These are phyloP conservation scores for Brachionus angularis DNA, from an alignment of 1,140 invertebrate genomes.

Conservation along the genomic window DNA sequence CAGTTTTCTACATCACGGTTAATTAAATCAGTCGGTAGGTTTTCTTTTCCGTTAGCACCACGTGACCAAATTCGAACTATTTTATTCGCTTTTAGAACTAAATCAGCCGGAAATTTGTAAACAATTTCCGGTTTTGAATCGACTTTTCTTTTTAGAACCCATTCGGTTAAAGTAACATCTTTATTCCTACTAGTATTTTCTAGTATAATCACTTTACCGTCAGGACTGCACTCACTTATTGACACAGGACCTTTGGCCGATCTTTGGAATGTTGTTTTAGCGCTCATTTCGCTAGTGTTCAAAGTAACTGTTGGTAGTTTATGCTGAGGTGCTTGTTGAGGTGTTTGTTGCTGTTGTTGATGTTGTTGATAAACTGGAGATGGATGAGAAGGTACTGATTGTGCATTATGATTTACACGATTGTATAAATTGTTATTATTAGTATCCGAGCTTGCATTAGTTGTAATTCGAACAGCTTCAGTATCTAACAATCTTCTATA, in stretches of 20 bases:
- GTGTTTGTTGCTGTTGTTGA: background rate
- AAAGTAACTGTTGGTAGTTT: background rate
- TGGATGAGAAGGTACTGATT: background rate
- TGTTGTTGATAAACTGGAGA: background rate
- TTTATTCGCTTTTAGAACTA: constrained; percentile 2
- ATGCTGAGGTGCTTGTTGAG: background rate
- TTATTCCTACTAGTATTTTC: constrained; percentile 57
- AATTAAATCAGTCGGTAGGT: constrained; percentile 41
- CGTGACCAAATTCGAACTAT: constrained; percentile 43
- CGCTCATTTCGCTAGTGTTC: constrained; percentile 49
- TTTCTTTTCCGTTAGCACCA: constrained; percentile 32
- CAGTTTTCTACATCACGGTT: constrained; percentile 46
- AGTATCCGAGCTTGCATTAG: background rate
- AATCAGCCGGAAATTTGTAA: constrained; percentile 22
- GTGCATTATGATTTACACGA: too few relatives aligned
- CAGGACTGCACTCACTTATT: constrained; percentile 59
- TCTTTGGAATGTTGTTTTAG: constrained; percentile 61
- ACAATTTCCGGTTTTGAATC: constrained; percentile 24
- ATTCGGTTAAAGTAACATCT: constrained; percentile 46
- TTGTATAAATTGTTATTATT: too few relatives aligned
- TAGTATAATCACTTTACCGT: constrained; percentile 60
- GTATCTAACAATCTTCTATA: constrained; percentile 56
- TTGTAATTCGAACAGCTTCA: constrained; percentile 49
- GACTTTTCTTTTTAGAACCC: constrained; percentile 31
- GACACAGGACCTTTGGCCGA: constrained; percentile 60